phyloP scores from a whole-genome alignment of 2,888 invertebrate species.

The Hemaris fuciformis region DNA sequence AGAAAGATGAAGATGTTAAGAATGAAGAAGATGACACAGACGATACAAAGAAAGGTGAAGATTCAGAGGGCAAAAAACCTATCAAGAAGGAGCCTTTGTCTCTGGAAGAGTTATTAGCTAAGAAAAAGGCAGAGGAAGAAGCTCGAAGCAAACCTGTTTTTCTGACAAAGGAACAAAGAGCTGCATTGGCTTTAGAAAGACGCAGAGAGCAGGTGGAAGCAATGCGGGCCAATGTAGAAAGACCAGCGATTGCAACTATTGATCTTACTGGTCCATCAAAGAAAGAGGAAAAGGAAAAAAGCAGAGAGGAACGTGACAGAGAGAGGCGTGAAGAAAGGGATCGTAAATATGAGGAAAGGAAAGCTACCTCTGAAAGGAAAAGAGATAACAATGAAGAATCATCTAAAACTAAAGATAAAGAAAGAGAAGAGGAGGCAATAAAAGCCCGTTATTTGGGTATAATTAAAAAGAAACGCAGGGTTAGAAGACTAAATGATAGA shows the following conservation, averaged over 20 bases:
- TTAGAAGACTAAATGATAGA: constrained; percentile 96
- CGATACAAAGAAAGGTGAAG: constrained; percentile 63
- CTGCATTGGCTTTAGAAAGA: constrained; percentile 92
- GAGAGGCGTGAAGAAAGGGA: constrained; percentile 84
- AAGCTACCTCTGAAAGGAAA: constrained; percentile 74
- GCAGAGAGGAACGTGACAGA: constrained; percentile 67
- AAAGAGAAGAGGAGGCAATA: constrained; percentile 96
- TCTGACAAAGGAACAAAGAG: constrained; percentile 97
- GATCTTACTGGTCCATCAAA: constrained; percentile 77
- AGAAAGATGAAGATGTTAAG: constrained; percentile 55
- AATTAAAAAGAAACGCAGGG: constrained; percentile 94
- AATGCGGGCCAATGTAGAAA: constrained; percentile 85
- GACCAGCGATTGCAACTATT: constrained; percentile 66
- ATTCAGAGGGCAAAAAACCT: constrained; percentile 36
- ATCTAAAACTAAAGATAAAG: constrained; percentile 88
- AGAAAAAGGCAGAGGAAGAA: constrained; percentile 97
- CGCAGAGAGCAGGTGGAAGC: constrained; percentile 94
- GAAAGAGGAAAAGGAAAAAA: constrained; percentile 67
- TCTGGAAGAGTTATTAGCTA: constrained; percentile 95
- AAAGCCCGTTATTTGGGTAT: constrained; percentile 97
- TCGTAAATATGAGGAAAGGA: constrained; percentile 77
- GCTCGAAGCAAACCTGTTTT: constrained; percentile 98
- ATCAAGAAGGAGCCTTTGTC: constrained; percentile 91
- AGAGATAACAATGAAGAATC: constrained; percentile 78
- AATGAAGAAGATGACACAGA: constrained; percentile 62